Evolutionary conservation across 92 coral and sea anemone species (phyloP), one percentile per base, ranked within the genome.

Genomic region (Heliopora coerulea): DNA sequence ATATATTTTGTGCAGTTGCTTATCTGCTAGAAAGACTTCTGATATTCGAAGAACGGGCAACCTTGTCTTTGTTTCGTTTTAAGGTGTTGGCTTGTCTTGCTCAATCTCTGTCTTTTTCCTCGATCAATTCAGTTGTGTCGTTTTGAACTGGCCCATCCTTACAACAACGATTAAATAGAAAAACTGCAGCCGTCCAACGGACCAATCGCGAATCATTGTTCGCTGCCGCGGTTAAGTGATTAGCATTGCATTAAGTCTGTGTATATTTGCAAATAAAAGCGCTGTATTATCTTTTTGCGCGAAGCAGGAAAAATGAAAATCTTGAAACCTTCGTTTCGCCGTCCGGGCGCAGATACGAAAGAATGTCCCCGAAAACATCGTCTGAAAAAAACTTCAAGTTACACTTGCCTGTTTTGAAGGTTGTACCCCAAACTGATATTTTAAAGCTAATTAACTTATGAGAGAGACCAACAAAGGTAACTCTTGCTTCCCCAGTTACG

Each of bases 241-340:
- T 70, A 34, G 24, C 58, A 70, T 70, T 70, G 77, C 54, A 3
- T 27, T n/a, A 28, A 50, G 35, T 48, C 50, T 70, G 77, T 70
- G 62, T 70, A 37, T 31, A 70, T 70, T 52, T 52, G 27, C 77
- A 70, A 52, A 70, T 70, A 70, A 70, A 70, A 29, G 77, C 52
- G 52, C 13, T 21, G n/a, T 48, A 44, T 29, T 67, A 54, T 11
- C 40, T 32, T 68, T 50, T 68, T 25, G n/a, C 15, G 30, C 31
- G n/a, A 32, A 57, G 19, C 31, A 8, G 29, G 48, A 27, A 50
- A 68, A 48, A 50, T 31, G 15, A 26, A 70, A 33, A 25, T 35
- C 25, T 19, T 32, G 8, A 18, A 15, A 13, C 62, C 29, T 20
- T 70, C 54, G 77, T 67, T 67, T 26, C 40, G 12, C 23, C 24